Evolutionary conservation across 1,140 invertebrate genomes (phyloP).

Genomic region (Piezodorus guildinii): DNA sequence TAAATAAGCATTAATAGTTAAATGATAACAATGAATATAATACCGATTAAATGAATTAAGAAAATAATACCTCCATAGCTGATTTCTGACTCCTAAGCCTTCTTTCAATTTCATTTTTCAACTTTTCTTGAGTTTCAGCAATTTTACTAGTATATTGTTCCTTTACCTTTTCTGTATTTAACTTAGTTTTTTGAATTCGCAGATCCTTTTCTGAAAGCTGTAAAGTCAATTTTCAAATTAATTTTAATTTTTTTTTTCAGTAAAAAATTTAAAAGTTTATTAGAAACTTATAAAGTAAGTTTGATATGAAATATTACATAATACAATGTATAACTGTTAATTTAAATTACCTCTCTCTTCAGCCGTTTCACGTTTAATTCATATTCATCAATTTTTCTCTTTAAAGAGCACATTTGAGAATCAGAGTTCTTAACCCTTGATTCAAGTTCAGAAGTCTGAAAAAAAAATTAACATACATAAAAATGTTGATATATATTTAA

Average conservation of each 20-base stretch:
- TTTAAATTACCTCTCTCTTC: conserved; percentile 35
- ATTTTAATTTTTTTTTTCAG: too few relatives aligned
- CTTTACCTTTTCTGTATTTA: conserved; percentile 64
- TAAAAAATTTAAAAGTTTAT: too few relatives aligned
- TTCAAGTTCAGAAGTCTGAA: conserved; percentile 37
- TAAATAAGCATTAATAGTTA: too few relatives aligned
- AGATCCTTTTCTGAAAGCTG: conserved; percentile 52
- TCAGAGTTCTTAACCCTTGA: conserved; percentile 35
- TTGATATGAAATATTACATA: neutral
- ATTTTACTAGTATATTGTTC: conserved; percentile 57
- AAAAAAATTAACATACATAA: conserved; percentile 3
- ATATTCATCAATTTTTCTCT: conserved; percentile 36
- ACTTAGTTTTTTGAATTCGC: conserved; percentile 52
- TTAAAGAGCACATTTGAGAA: conserved; percentile 34
- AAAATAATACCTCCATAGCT: conserved; percentile 40
- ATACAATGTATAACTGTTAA: neutral
- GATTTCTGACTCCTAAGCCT: conserved; percentile 55
- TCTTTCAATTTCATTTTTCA: conserved; percentile 47
- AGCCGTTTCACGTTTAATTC: conserved; percentile 38
- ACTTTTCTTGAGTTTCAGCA: conserved; percentile 55
- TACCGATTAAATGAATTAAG: conserved; percentile 19
- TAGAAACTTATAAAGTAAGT: too few relatives aligned
- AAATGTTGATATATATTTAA: too few relatives aligned
- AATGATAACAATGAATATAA: neutral
- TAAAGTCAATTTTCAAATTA: neutral